Evolutionary conservation across 2,888 invertebrate species (phyloP), one percentile per base, ranked within the genome.

Genomic region (Lasioglossum malachurum): DNA sequence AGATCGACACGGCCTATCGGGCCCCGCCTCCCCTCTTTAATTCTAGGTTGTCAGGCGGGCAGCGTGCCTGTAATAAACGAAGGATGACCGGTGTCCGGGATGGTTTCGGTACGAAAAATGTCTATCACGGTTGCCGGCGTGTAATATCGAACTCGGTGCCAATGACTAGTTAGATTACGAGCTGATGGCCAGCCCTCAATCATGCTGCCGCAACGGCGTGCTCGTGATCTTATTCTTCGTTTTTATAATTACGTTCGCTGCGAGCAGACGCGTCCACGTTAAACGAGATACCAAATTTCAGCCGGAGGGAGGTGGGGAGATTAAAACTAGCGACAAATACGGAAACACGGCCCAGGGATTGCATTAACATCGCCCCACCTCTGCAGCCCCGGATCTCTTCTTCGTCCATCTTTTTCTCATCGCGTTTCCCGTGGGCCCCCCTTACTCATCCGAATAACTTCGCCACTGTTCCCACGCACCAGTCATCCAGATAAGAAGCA

Each of bases 281-380:
- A 74, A 88, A 87, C 87, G 89, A 89, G 88, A 83, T 88, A 89
- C 90, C 90, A 88, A 91, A 92, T 85, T 44, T 75, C 76, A 74
- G 72, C 72, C 78, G 60, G 14, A 14, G 12, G 14, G 76, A 72
- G 7, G 86, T 84, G 41, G 86, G 90, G 84, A 93, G 93, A 93
- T 93, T 92, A 91, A 93, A 92, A 92, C 90, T 88, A 89, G 91
- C 91, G 91, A 93, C 92, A 92, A 93, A 93, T 92, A 83, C 86
- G 87, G 80, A 85, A 84, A 87, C 81, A 77, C 75, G 78, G 64
- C n/a, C 64, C 44, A 57, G 69, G 75, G 76, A 88, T 80, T 49
- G 78, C 78, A 82, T 86, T 75, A 87, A 84, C 87, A 49, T 81
- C 83, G 80, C 57, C 35, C 44, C 5, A 23, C n/a, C 53, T n/a